A percentile compares a stretch with the other conserved stretches of the same genome.
These are phyloP conservation scores for Drosophila tristis DNA, from an alignment of 1,140 invertebrate species.

Conservation along the genomic window DNA sequence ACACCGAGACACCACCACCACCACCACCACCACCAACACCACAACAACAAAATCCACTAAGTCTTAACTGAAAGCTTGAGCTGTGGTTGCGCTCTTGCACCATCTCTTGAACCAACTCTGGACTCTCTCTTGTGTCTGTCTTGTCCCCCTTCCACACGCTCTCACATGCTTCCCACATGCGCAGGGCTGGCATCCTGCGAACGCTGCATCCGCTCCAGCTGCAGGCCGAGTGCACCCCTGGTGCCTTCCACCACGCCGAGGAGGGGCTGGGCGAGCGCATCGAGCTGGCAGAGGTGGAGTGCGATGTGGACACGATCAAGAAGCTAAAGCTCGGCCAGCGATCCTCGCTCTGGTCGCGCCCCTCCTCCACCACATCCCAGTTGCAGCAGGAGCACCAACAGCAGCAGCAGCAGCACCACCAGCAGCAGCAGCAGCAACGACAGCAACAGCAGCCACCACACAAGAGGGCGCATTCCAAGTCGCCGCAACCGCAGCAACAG, in stretches of 20 bases:
- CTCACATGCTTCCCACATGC: slow-evolving; percentile 31
- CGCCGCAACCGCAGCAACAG: slow-evolving; percentile 77
- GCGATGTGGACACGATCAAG: slow-evolving; percentile 91
- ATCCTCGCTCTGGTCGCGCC: slow-evolving; percentile 90
- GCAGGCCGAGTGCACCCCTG: slow-evolving; percentile 76
- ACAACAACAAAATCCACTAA: slow-evolving; percentile 69
- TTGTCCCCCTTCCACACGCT: slow-evolving; percentile 52
- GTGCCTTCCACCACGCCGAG: slow-evolving; percentile 80
- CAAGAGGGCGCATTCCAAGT: slow-evolving; percentile 71
- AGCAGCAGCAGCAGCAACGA: slow-evolving; percentile 71
- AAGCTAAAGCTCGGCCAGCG: slow-evolving; percentile 89
- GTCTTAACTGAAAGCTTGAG: slow-evolving; percentile 73
- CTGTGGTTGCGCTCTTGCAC: slow-evolving; percentile 68
- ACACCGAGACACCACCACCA: slow-evolving; percentile 35
- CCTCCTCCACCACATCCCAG: slow-evolving; percentile 85
- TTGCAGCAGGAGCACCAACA: slow-evolving; percentile 84
- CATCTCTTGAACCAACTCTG: slow-evolving; percentile 58
- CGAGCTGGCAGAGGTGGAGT: slow-evolving; percentile 89
- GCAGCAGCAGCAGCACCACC: slow-evolving; percentile 84
- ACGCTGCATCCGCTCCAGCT: slow-evolving; percentile 86
- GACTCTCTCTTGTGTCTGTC: slow-evolving; percentile 59
- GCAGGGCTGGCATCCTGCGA: slow-evolving; percentile 86
- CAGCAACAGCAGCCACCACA: slow-evolving; percentile 66
- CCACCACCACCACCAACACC: slow-evolving; percentile 37
- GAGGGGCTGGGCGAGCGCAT: slow-evolving; percentile 77